Evolutionary conservation across 2,888 invertebrate genomes (phyloP).

Genomic region (Serripes groenlandicus): DNA sequence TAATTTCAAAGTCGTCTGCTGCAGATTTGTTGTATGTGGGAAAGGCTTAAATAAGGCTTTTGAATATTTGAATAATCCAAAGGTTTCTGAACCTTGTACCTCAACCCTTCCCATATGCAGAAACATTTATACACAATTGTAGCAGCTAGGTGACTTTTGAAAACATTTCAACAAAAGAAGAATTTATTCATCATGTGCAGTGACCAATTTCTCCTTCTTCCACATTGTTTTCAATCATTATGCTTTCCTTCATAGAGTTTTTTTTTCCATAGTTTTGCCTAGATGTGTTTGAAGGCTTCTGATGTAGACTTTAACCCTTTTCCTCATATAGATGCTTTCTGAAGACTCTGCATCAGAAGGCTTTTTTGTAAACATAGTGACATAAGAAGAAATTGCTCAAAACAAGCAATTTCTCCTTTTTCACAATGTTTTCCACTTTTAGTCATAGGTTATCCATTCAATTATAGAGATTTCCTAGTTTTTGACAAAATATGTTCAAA

Average conservation of each 20-base stretch:
- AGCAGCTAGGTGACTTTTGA: background rate
- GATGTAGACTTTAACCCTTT: background rate
- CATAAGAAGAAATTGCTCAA: background rate
- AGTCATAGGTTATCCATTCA: too few species aligned
- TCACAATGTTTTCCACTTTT: too few species aligned
- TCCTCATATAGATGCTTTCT: background rate
- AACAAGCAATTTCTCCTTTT: background rate
- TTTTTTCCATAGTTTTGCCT: background rate
- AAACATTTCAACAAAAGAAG: background rate
- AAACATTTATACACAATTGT: too few species aligned
- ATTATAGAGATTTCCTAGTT: too few species aligned
- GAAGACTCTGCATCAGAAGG: background rate
- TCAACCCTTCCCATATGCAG: too few species aligned
- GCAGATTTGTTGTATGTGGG: background rate
- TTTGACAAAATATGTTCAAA: too few species aligned
- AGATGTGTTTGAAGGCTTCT: background rate
- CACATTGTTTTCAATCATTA: background rate
- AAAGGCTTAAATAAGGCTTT: conserved; percentile 25
- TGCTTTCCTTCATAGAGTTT: too few species aligned
- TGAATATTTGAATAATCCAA: conserved; percentile 28
- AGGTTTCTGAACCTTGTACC: conserved; percentile 4
- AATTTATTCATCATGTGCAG: too few species aligned
- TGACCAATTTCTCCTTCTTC: background rate
- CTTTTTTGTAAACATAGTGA: background rate
- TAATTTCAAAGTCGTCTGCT: too few species aligned